These are phyloP conservation scores for Hemitrygon akajei DNA, from an alignment of 2,797 vertebrate genomes.

Conservation along the genomic window DNA sequence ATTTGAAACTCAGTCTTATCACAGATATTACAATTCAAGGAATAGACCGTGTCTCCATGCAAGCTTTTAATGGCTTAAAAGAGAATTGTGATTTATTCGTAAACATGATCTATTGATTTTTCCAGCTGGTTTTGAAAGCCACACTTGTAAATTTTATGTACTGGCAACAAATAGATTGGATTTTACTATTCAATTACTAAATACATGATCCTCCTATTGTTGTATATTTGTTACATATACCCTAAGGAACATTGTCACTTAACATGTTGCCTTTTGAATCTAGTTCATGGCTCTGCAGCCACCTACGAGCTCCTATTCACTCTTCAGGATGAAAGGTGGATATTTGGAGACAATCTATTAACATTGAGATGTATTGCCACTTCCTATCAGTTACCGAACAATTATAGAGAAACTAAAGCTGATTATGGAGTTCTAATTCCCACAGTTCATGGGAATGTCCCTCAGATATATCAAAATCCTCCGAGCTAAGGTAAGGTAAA, in stretches of 20 bases:
- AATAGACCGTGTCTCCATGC: background rate
- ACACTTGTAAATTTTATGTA: background rate
- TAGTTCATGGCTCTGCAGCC: background rate
- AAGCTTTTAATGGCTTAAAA: background rate
- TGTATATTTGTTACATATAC: background rate
- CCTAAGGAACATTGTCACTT: background rate
- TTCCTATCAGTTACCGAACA: background rate
- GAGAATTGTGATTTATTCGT: background rate
- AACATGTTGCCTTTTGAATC: background rate
- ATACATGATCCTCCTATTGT: background rate
- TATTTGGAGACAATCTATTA: background rate
- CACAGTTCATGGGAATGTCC: background rate
- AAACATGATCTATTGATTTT: background rate
- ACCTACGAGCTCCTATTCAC: background rate
- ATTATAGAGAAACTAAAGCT: background rate
- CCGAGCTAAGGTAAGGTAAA: background rate
- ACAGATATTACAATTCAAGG: background rate
- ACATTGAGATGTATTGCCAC: background rate
- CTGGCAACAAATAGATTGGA: too few species aligned
- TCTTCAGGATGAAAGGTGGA: background rate
- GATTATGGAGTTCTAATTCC: background rate
- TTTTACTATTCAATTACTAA: background rate
- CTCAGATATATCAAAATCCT: background rate
- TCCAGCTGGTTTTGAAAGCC: background rate
- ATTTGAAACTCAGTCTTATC: background rate